Percentiles rank a stretch among this genome's conserved stretches.
These are phyloP conservation scores for Hippocampus barbouri DNA, from an alignment of 2,113 vertebrate species.

Conservation along the genomic window DNA sequence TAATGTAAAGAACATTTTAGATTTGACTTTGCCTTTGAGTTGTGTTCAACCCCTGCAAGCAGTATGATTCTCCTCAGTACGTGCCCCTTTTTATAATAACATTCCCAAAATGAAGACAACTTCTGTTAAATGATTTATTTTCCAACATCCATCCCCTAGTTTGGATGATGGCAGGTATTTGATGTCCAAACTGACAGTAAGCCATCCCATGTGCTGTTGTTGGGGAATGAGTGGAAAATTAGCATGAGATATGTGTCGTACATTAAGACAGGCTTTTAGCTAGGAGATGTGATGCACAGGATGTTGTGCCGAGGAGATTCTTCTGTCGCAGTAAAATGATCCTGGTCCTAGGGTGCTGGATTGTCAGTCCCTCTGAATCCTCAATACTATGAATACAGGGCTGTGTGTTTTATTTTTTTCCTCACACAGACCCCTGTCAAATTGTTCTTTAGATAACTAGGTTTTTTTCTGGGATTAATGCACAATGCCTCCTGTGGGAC, in stretches of 20 bases:
- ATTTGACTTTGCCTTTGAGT: not conserved
- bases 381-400: not conserved
- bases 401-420: not conserved
- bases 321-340: conserved; percentile 44
- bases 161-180: not conserved
- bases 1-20: not conserved
- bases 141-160: not conserved
- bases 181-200: conserved; percentile 1
- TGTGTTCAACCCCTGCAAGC: too few species aligned
- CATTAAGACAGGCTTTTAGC: conserved; percentile 22
- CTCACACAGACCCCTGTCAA: too few species aligned
- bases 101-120: too few species aligned
- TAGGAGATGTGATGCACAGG: conserved; percentile 19
- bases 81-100: too few species aligned
- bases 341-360: conserved; percentile 15
- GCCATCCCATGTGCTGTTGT: not conserved
- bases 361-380: conserved; percentile 24
- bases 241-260: not conserved
- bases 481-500: not conserved
- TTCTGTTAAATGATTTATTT: not conserved
- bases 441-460: not conserved
- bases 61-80: too few species aligned
- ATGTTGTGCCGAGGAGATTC: conserved; percentile 41
- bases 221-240: conserved; percentile 4
- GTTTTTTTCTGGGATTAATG: not conserved